Evolutionary conservation across 2,113 vertebrate species (phyloP), one percentile per base, ranked within the genome.

Genomic region (Pachyramphus minor): DNA sequence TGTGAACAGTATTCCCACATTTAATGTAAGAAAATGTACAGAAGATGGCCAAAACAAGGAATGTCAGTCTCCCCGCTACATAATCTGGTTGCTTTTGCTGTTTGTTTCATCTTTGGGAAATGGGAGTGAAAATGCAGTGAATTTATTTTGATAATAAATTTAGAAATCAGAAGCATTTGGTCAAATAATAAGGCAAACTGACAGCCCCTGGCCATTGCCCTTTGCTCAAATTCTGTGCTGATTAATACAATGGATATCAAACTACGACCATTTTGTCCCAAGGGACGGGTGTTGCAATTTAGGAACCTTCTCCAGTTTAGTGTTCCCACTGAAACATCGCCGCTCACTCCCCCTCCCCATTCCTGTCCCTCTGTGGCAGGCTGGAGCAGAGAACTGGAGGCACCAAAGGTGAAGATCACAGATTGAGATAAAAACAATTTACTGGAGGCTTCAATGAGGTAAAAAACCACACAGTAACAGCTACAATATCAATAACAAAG

Each of bases 301-400:
- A 68, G 47, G 45, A 83, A 60, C 15, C 53, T 14, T 68, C 11
- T 30, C 1, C 4, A 82, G 53, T 60, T 39, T 14, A 53, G 28
- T 22, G 24, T 39, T 62, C 12, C 15, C 62, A 68, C 39, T 53
- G 20, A 35, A 82, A 68, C 11, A n/a, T n/a, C 23, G 5, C 19
- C 0, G 0, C n/a, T 68, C 20, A 11, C 33, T 68, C 30, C 14
- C 9, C 39, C 37, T 41, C 16, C 30, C 24, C n/a, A 11, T 53
- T 25, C 12, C 18, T 30, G 27, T 41, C n/a, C n/a, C n/a, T 31
- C 59, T 47, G 55, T 10, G 69, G 5, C 1, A 4, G 33, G 28
- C 16, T 75, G 39, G 39, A 60, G 53, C 37, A 30, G 33, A 68
- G n/a, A 75, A 75, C 0, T 53, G 28, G 53, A 60, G 16, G 28